Percentiles rank a stretch among this genome's conserved stretches.
Evolutionary conservation across 2,797 vertebrate genomes (phyloP).

Genomic region (Chaetodon trifasciatus): DNA sequence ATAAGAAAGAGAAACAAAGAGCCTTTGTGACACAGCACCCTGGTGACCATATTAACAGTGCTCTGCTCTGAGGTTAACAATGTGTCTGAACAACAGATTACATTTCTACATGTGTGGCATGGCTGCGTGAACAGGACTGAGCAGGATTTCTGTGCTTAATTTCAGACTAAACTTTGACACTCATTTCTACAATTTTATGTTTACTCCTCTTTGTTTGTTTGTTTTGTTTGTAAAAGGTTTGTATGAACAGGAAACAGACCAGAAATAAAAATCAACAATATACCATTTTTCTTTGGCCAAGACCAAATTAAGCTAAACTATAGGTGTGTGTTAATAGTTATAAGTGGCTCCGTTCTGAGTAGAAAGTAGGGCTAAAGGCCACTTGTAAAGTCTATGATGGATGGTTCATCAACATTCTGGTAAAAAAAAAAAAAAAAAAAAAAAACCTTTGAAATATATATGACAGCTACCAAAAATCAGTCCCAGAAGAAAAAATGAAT

Average conservation of each 20-base stretch:
- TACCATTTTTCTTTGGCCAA: background rate
- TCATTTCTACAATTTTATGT: too few relatives aligned
- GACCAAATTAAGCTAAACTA: too few relatives aligned
- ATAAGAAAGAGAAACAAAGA: slow-evolving; percentile 47
- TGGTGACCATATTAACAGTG: slow-evolving; percentile 17
- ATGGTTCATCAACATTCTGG: background rate
- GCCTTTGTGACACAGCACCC: slow-evolving; percentile 43
- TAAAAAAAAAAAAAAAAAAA: too few relatives aligned
- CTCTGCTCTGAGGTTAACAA: slow-evolving; percentile 35
- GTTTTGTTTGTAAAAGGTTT: background rate
- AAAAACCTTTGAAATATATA: background rate
- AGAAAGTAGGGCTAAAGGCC: too few relatives aligned
- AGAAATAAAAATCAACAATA: background rate
- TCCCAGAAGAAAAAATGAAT: background rate
- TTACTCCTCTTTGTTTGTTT: background rate
- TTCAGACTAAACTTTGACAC: background rate
- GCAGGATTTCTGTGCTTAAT: background rate
- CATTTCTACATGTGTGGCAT: slow-evolving; percentile 31
- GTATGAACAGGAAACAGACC: background rate
- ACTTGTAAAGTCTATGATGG: too few relatives aligned
- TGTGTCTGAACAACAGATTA: slow-evolving; percentile 31
- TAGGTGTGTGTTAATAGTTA: background rate
- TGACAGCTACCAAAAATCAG: background rate
- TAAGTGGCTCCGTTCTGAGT: background rate
- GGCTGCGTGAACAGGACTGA: slow-evolving; percentile 4